Evolutionary conservation across 1,140 invertebrate species (phyloP).

Genomic region (Antheraea mylitta): DNA sequence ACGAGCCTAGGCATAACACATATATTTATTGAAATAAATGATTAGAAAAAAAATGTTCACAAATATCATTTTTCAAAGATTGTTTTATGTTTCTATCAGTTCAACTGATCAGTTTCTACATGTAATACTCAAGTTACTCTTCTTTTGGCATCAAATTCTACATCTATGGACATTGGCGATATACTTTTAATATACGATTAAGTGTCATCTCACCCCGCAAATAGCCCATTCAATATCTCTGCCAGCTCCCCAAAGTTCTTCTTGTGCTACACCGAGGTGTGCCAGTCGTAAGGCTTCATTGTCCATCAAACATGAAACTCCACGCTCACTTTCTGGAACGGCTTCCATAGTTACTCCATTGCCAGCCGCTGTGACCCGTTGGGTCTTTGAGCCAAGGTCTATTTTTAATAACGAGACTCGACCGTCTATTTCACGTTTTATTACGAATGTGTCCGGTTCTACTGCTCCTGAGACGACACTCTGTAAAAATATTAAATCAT

Average conservation of each 20-base stretch:
- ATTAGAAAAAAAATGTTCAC: too few species aligned
- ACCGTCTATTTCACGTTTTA: conserved; percentile 76
- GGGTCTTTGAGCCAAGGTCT: conserved; percentile 80
- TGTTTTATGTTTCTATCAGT: too few species aligned
- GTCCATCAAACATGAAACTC: conserved; percentile 76
- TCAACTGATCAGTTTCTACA: too few species aligned
- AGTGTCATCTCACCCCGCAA: conserved; percentile 61
- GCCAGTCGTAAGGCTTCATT: conserved; percentile 76
- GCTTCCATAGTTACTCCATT: conserved; percentile 53
- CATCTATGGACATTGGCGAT: background rate
- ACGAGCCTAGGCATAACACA: too few species aligned
- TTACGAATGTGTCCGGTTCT: conserved; percentile 86
- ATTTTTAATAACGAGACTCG: conserved; percentile 73
- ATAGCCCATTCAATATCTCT: conserved; percentile 90
- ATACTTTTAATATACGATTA: background rate
- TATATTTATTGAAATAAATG: too few species aligned
- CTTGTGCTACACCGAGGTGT: conserved; percentile 80
- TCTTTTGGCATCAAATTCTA: background rate
- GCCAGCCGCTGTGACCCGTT: conserved; percentile 71
- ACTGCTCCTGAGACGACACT: conserved; percentile 87
- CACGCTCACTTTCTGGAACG: conserved; percentile 60
- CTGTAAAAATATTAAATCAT: conserved; percentile 63
- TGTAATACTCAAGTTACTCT: too few species aligned
- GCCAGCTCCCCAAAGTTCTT: conserved; percentile 82
- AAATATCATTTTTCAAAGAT: too few species aligned